phyloP scores from a whole-genome alignment of 2,797 vertebrate species.

The Nannoperca obscura region DNA sequence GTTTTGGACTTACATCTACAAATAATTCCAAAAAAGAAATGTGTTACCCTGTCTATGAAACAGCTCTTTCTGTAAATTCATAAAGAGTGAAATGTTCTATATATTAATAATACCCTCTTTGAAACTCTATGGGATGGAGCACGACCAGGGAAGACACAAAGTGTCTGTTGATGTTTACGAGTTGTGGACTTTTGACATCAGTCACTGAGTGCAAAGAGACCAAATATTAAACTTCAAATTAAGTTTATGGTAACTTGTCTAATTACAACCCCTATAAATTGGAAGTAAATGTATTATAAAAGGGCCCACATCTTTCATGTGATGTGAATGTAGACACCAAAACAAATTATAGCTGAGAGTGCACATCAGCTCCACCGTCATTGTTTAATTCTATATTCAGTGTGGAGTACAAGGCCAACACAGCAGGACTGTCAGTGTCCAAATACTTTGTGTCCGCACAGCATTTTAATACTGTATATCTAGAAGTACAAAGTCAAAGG shows the following conservation, averaged over 20 bases:
- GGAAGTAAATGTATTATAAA: background rate
- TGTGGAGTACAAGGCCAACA: background rate
- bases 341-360: background rate
- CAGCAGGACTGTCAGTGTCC: background rate
- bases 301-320: background rate
- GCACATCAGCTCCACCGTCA: background rate
- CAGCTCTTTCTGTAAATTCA: constrained; percentile 72
- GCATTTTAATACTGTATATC: background rate
- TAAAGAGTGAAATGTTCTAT: constrained; percentile 76
- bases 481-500: background rate
- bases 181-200: background rate
- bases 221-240: too few relatives aligned
- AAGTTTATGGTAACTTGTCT: background rate
- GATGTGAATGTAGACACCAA: background rate
- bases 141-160: background rate
- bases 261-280: background rate
- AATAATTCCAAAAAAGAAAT: constrained; percentile 45
- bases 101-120: constrained; percentile 52
- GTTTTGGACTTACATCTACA: constrained; percentile 44
- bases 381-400: background rate
- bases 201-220: background rate
- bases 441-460: background rate
- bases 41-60: constrained; percentile 55
- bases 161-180: background rate
- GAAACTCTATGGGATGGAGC: background rate